Conservation (phyloP, 2,113 vertebrate species). For the Eubucco bourcierii region DNA sequence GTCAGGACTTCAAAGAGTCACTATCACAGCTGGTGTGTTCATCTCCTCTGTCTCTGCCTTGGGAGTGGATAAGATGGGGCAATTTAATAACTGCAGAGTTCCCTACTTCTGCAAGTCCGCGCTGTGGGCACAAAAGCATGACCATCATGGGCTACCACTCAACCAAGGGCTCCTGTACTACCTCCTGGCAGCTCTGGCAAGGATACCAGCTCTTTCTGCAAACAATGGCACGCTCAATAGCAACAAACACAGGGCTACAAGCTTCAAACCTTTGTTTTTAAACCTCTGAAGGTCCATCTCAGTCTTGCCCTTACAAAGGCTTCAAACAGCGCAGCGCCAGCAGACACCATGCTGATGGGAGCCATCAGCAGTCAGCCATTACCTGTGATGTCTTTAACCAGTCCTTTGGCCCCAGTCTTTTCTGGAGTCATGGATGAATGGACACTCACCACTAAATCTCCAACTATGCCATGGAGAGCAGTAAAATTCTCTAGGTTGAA, state of each 20-base stretch:
- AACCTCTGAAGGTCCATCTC: constrained; percentile 59
- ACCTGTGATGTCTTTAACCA: constrained; percentile 87
- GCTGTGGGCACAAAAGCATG: neutral
- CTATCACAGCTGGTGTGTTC: neutral
- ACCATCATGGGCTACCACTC: neutral
- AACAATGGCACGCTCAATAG: rapidly evolving
- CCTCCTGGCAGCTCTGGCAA: neutral
- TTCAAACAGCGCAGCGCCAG: constrained; percentile 23
- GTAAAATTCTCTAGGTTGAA: constrained; percentile 88
- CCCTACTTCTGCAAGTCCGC: neutral
- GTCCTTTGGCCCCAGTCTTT: constrained; percentile 76
- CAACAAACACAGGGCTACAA: neutral
- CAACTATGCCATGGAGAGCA: constrained; percentile 81
- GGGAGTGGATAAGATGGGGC: neutral
- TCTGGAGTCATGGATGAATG: constrained; percentile 74
- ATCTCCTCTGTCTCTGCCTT: neutral
- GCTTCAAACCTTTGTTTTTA: constrained; percentile 78
- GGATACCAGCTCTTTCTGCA: neutral
- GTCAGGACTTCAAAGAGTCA: neutral
- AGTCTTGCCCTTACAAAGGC: neutral
- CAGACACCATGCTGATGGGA: constrained; percentile 30
- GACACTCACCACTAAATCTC: constrained; percentile 83
- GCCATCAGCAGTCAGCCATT: constrained; percentile 67
- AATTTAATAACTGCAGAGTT: neutral
- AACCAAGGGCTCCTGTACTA: neutral